These are phyloP conservation scores for Encarsia formosa DNA, from an alignment of 2,888 invertebrate species.

Conservation along the genomic window DNA sequence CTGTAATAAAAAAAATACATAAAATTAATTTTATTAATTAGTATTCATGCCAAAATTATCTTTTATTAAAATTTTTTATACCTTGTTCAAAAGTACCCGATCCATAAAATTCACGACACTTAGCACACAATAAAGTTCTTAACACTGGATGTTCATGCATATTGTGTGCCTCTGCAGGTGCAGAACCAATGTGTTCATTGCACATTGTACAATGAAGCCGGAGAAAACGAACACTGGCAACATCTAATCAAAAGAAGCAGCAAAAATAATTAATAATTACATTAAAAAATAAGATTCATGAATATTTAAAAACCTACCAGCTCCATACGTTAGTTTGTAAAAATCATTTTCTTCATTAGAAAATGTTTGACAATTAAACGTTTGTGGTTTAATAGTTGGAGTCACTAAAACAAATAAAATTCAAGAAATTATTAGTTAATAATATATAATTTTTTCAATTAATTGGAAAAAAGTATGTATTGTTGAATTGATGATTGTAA, in stretches of 20 bases:
- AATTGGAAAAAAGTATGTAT: too few relatives aligned
- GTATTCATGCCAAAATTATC: too few relatives aligned
- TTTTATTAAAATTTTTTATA: too few relatives aligned
- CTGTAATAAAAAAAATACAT: slow-evolving; percentile 30
- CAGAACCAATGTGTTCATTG: slow-evolving; percentile 70
- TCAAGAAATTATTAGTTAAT: too few relatives aligned
- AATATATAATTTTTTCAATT: too few relatives aligned
- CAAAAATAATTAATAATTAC: slow-evolving; percentile 1
- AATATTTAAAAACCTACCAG: slow-evolving; percentile 34
- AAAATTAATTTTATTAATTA: not conserved
- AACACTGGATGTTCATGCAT: slow-evolving; percentile 72
- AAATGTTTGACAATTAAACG: slow-evolving; percentile 22
- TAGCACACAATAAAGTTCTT: slow-evolving; percentile 67
- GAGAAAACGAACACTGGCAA: slow-evolving; percentile 58
- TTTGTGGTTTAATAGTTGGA: slow-evolving; percentile 17
- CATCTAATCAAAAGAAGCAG: slow-evolving; percentile 51
- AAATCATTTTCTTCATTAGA: slow-evolving; percentile 40
- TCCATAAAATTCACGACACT: slow-evolving; percentile 73
- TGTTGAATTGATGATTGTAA: too few relatives aligned
- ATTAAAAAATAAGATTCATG: slow-evolving; percentile 5
- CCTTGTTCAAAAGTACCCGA: slow-evolving; percentile 77
- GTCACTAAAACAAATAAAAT: slow-evolving; percentile 31
- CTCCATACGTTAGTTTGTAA: slow-evolving; percentile 41
- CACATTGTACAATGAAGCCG: slow-evolving; percentile 73
- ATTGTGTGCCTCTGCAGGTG: slow-evolving; percentile 60